phyloP scores from a whole-genome alignment of 2,888 invertebrate genomes.

The Zaprionus lineosus region DNA sequence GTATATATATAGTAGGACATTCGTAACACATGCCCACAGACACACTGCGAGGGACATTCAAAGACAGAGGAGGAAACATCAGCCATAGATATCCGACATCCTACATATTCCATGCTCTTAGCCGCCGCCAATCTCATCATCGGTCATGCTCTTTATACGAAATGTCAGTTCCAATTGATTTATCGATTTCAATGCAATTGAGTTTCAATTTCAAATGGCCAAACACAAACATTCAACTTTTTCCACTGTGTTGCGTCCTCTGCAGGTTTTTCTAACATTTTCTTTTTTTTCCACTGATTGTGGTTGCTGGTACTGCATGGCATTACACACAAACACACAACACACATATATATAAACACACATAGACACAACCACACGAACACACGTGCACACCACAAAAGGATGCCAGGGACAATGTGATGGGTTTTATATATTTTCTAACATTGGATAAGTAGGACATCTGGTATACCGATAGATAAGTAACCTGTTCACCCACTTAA shows the following conservation, averaged over 20 bases:
- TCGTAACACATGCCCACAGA: too few relatives aligned
- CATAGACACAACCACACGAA: background rate
- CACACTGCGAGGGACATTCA: too few relatives aligned
- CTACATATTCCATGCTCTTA: background rate
- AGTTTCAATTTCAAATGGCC: slow-evolving; percentile 56
- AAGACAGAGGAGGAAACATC: background rate
- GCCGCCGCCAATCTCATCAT: slow-evolving; percentile 34
- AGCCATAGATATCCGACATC: slow-evolving; percentile 19
- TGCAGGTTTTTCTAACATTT: too few relatives aligned
- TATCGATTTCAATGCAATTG: slow-evolving; percentile 65
- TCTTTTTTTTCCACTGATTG: background rate
- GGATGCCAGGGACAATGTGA: too few relatives aligned
- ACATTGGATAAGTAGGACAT: too few relatives aligned
- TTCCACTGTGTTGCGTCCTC: background rate
- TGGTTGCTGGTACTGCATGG: background rate
- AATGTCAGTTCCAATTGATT: slow-evolving; percentile 55
- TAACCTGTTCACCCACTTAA: too few relatives aligned
- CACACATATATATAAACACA: too few relatives aligned
- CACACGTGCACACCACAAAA: background rate
- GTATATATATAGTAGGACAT: too few relatives aligned
- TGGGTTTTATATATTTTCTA: too few relatives aligned
- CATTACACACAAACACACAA: too few relatives aligned
- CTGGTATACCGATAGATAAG: too few relatives aligned
- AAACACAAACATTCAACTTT: slow-evolving; percentile 38
- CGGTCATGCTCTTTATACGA: slow-evolving; percentile 18